These are phyloP conservation scores for Stercorarius parasiticus DNA, from an alignment of 2,113 vertebrate genomes.

Conservation along the genomic window DNA sequence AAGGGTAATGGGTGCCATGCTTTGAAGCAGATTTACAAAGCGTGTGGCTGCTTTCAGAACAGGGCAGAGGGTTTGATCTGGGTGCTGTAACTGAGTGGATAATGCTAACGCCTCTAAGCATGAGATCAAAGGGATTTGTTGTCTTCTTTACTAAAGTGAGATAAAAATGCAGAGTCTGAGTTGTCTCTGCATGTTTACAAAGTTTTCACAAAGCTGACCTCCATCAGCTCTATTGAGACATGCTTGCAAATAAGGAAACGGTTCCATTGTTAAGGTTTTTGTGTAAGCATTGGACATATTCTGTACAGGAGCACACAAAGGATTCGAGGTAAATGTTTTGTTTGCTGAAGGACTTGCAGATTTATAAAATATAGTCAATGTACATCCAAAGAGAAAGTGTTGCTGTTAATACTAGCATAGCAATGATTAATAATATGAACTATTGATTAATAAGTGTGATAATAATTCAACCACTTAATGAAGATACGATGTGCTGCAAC, in stretches of 20 bases:
- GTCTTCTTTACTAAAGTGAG: background rate
- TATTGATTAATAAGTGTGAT: background rate
- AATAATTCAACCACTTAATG: background rate
- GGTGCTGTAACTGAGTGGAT: background rate
- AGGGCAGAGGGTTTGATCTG: background rate
- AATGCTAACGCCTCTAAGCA: background rate
- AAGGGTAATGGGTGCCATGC: background rate
- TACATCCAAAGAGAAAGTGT: background rate
- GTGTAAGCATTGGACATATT: background rate
- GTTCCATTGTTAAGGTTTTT: background rate
- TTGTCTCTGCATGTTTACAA: background rate
- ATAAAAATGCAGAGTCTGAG: background rate
- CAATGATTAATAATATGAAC: background rate
- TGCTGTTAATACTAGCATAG: background rate
- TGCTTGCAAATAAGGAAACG: background rate
- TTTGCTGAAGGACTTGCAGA: background rate
- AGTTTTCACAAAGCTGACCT: background rate
- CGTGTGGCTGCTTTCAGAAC: background rate
- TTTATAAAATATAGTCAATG: background rate
- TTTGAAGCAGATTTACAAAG: background rate
- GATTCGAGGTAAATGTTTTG: background rate
- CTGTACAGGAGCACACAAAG: background rate
- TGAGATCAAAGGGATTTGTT: conserved; percentile 45
- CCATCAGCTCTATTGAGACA: background rate
- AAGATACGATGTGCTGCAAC: background rate